Evolutionary conservation across 1,140 invertebrate genomes (phyloP).

Genomic region (Bombus pascuorum): DNA sequence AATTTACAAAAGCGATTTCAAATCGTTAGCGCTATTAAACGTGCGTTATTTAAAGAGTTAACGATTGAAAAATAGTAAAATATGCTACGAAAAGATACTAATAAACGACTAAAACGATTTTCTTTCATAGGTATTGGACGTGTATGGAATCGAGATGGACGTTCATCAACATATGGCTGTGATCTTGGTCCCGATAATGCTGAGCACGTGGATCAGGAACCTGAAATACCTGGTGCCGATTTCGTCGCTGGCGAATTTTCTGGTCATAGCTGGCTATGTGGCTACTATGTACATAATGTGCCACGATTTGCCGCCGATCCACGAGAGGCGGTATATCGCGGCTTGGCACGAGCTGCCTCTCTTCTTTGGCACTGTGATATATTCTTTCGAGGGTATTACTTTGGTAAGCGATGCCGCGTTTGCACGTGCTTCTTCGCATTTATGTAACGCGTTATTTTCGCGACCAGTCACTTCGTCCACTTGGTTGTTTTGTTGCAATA

Average conservation of each 20-base stretch:
- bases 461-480: not conserved
- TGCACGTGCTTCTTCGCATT: not conserved
- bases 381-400: slow-evolving; percentile 91
- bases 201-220: slow-evolving; percentile 89
- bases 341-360: slow-evolving; percentile 85
- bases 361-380: slow-evolving; percentile 90
- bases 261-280: slow-evolving; percentile 86
- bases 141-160: slow-evolving; percentile 84
- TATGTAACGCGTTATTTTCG: slow-evolving; percentile 45
- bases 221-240: slow-evolving; percentile 89
- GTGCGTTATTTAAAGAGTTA: no score
- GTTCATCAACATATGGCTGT: slow-evolving; percentile 88
- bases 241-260: slow-evolving; percentile 88
- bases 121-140: slow-evolving; percentile 84
- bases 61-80: no score
- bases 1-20: no score
- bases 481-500: not conserved
- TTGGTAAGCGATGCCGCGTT: slow-evolving; percentile 83
- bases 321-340: slow-evolving; percentile 83
- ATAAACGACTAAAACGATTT: no score
- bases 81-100: no score
- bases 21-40: no score
- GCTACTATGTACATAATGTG: slow-evolving; percentile 88
- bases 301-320: slow-evolving; percentile 86
- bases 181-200: slow-evolving; percentile 87